Evolutionary conservation across 2,113 vertebrate species (phyloP).

Genomic region (Platichthys flesus): DNA sequence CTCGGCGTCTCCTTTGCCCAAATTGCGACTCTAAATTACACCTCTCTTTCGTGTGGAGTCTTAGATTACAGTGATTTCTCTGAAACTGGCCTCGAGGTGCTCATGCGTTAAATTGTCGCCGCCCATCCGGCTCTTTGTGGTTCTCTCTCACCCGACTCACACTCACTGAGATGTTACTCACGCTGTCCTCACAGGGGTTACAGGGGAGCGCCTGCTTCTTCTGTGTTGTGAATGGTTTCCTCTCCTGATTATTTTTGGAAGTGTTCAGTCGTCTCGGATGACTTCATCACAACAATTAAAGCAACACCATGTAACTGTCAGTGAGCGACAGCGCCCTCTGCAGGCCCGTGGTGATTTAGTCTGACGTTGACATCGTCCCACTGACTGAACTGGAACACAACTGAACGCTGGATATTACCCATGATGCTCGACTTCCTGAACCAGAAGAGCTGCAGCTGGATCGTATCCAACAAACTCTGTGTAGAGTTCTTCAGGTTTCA

Average conservation of each 20-base stretch:
- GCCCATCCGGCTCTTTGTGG: conserved; percentile 29
- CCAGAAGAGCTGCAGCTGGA: too few species aligned
- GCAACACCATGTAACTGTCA: too few species aligned
- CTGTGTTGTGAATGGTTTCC: conserved; percentile 24
- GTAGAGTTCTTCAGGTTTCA: too few species aligned
- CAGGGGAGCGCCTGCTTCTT: neutral
- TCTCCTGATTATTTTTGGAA: neutral
- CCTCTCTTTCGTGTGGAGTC: neutral
- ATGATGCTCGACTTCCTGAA: too few species aligned
- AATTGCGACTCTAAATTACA: conserved; percentile 20
- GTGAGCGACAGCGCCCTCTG: too few species aligned
- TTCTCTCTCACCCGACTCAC: conserved; percentile 46
- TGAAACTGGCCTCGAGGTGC: conserved; percentile 37
- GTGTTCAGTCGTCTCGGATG: too few species aligned
- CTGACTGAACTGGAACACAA: too few species aligned
- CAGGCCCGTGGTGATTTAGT: too few species aligned
- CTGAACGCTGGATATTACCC: too few species aligned
- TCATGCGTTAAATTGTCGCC: conserved; percentile 47
- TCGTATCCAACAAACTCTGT: too few species aligned
- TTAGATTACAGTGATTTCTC: conserved; percentile 33
- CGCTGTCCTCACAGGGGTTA: conserved; percentile 30
- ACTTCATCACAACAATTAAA: neutral
- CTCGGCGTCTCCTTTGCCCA: neutral
- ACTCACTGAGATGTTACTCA: conserved; percentile 46
- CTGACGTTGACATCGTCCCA: too few species aligned